phyloP scores from a whole-genome alignment of 1,140 invertebrate genomes.

The Hylyphantes graminicola region DNA sequence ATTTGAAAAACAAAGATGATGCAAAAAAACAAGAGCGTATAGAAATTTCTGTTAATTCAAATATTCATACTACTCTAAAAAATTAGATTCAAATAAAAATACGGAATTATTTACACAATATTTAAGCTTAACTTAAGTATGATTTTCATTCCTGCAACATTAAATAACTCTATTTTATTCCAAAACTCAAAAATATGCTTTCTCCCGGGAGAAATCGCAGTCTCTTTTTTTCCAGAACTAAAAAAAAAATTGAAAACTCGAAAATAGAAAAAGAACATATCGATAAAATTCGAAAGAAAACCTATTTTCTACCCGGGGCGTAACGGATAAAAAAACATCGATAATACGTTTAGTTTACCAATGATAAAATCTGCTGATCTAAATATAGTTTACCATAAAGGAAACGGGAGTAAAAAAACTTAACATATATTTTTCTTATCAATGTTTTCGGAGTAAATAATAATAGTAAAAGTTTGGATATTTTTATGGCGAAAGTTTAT shows the following conservation, averaged over 20 bases:
- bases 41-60: too few species aligned
- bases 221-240: background rate
- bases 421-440: slow-evolving; percentile 36
- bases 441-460: slow-evolving; percentile 6
- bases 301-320: slow-evolving; percentile 11
- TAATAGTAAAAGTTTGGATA: slow-evolving; percentile 3
- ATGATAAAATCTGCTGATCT: slow-evolving; percentile 54
- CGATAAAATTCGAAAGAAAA: slow-evolving; percentile 1
- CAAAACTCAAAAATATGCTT: background rate
- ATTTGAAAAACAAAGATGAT: too few species aligned
- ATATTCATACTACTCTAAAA: background rate
- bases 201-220: background rate
- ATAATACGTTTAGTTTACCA: slow-evolving; percentile 37
- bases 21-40: too few species aligned
- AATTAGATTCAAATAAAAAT: background rate
- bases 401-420: background rate
- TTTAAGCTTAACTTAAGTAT: too few species aligned
- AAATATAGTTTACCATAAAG: slow-evolving; percentile 34
- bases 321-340: slow-evolving; percentile 19
- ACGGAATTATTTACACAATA: too few species aligned
- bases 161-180: background rate
- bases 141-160: background rate
- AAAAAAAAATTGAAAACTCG: background rate
- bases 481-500: slow-evolving; percentile 56
- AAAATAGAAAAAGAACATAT: background rate